Base-by-base conservation (phyloP, 2,113 vertebrate genomes). In the Clinocottus analis region DNA sequence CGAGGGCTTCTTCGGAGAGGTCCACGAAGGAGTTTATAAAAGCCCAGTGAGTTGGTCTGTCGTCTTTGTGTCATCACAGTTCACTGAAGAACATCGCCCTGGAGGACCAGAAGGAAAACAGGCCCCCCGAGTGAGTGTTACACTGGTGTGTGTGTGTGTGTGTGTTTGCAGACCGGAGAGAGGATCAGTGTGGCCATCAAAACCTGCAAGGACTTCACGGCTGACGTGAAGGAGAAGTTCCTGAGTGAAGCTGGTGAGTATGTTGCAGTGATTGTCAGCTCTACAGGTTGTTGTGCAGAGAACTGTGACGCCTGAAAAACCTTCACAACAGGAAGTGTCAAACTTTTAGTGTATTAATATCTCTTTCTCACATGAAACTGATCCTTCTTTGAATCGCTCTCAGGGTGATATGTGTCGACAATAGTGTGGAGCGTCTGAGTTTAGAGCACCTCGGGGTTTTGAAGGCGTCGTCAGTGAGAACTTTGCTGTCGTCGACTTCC, bases 1-100 rank as follows among this genome's bases (percentile, higher is more conserved):
- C 0, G 97, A 99, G 90, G 98, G 98, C 29, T 98, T 97, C 85
- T 98, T 99, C 0, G 97, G 98, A 37, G 97, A 98, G 82, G 98
- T 99, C 67, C 96, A 97, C 0, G 95, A 97, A 19, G 97, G 97
- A 21, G 83, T 96, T 75, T 99, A 97, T 85, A 97, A 94, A 51
- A 96, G 94, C 72, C 93, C 93, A 0, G 98, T 97, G 89, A 95
- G 97, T 93, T 79, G 5, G 14, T 10, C 31, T 79, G 1, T 0
- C 19, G 16, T 62, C 25, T 73, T 8, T 21, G 45, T 49, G 16
- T 8, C 16, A 19, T 7, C 21, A n/a, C 33, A 61, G 35, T 10
- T 55, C 9, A 29, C 25, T 7, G 7, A 8, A n/a, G 55, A 21
- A 14, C 41, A 43, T 56, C 47, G 9, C n/a, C 11, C 5, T 6